phyloP scores from a whole-genome alignment of 2,113 vertebrate genomes.

The Gymnocephalus cernua region DNA sequence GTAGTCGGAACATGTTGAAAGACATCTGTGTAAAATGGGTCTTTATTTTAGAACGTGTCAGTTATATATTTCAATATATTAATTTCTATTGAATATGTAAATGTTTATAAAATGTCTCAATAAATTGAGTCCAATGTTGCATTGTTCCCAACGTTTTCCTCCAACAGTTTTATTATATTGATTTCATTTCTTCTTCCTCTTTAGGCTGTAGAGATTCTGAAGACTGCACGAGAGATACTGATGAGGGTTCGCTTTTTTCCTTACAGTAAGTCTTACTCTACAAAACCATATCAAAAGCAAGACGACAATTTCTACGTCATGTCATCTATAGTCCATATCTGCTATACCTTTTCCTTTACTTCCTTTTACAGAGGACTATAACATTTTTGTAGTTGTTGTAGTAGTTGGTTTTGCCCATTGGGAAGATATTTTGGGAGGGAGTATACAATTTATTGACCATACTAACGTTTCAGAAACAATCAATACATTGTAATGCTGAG shows the following conservation, averaged over 20 bases:
- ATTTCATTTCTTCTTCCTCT: constrained; percentile 17
- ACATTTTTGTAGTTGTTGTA: too few species aligned
- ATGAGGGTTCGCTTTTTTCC: constrained; percentile 99
- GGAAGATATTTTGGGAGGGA: not conserved
- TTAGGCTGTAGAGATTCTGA: constrained; percentile 97
- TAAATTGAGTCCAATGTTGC: not conserved
- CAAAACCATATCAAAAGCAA: not conserved
- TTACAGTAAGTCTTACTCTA: constrained; percentile 89
- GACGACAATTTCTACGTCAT: not conserved
- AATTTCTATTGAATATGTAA: not conserved
- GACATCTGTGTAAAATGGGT: not conserved
- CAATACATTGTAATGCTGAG: too few species aligned
- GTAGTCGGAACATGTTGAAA: not conserved
- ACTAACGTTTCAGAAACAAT: too few species aligned
- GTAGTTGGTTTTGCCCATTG: not conserved
- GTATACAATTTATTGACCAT: not conserved
- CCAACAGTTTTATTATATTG: not conserved
- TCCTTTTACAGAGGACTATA: too few species aligned
- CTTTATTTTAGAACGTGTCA: not conserved
- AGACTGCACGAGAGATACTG: constrained; percentile 95
- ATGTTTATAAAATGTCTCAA: not conserved
- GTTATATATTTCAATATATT: not conserved
- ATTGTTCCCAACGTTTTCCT: not conserved
- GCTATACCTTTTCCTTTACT: not conserved
- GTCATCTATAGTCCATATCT: not conserved